Evolutionary conservation across 1,140 invertebrate species (phyloP).

Genomic region (Neoseiulus cucumeris): DNA sequence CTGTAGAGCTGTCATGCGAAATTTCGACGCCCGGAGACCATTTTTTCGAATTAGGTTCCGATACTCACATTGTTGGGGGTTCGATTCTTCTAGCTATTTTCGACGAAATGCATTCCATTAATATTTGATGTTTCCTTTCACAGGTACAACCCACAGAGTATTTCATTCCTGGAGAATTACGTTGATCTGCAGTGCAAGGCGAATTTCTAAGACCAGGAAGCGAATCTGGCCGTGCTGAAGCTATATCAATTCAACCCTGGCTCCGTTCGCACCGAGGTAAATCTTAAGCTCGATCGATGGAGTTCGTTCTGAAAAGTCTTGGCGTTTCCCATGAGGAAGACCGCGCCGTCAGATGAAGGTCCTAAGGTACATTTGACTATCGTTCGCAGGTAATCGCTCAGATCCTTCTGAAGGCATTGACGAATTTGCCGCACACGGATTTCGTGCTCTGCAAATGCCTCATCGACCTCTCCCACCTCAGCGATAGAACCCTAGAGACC

Average conservation of each 20-base stretch:
- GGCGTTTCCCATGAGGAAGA: too few species aligned
- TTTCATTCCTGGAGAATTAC: conserved; percentile 68
- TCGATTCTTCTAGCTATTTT: too few species aligned
- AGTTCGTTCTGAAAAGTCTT: too few species aligned
- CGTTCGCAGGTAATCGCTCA: conserved; percentile 48
- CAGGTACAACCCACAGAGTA: conserved; percentile 85
- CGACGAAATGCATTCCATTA: too few species aligned
- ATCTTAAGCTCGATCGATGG: too few species aligned
- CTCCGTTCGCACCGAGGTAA: conserved; percentile 30
- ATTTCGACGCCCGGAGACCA: too few species aligned
- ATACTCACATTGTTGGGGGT: too few species aligned
- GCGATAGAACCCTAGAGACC: conserved; percentile 9
- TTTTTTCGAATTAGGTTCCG: too few species aligned
- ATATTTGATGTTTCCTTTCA: too few species aligned
- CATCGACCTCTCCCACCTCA: conserved; percentile 58
- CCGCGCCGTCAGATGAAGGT: too few species aligned
- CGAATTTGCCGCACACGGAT: conserved; percentile 88
- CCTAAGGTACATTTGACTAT: not conserved
- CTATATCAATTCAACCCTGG: conserved; percentile 73
- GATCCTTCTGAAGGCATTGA: conserved; percentile 79
- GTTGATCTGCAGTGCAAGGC: conserved; percentile 76
- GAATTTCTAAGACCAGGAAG: conserved; percentile 86
- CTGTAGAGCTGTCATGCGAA: too few species aligned
- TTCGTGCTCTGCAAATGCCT: conserved; percentile 91
- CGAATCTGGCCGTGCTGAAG: conserved; percentile 65